A percentile compares a stretch with the other conserved stretches of the same genome.
Conservation (phyloP, 2,797 vertebrate species). For the Numenius phaeopus region DNA sequence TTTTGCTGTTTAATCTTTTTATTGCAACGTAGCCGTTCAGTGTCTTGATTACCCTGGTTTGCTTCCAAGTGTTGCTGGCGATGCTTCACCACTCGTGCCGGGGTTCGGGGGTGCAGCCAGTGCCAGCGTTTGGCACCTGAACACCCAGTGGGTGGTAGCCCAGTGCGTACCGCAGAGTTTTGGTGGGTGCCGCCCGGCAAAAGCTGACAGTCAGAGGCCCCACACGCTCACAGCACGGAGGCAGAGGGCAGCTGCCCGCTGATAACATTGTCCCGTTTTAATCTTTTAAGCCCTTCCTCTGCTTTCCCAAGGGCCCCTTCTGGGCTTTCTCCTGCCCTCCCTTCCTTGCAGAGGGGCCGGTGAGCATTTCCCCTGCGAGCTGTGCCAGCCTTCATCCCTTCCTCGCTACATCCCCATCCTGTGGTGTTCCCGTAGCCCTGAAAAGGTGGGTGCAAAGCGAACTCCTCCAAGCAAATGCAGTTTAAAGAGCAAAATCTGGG, state of each 20-base stretch:
- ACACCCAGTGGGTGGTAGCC: rapidly evolving
- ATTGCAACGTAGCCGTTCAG: rapidly evolving
- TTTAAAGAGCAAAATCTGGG: background rate
- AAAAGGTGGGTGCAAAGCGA: background rate
- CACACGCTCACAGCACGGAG: rapidly evolving
- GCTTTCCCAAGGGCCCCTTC: background rate
- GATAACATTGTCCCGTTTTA: background rate
- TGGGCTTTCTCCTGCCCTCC: background rate
- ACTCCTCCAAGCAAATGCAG: background rate
- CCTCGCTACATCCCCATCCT: background rate
- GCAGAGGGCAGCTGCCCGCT: background rate
- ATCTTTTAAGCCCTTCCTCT: background rate
- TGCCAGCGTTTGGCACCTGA: background rate
- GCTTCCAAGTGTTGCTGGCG: background rate
- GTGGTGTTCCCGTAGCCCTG: rapidly evolving
- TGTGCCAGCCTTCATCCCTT: rapidly evolving
- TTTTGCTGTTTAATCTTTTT: background rate
- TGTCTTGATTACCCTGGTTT: background rate
- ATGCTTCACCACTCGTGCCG: rapidly evolving
- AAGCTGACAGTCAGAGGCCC: rapidly evolving
- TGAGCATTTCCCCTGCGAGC: rapidly evolving
- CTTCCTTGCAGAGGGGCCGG: background rate
- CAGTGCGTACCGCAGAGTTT: background rate
- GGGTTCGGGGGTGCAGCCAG: background rate
- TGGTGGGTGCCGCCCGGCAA: rapidly evolving